Evolutionary conservation across 1,140 invertebrate species (phyloP).

Genomic region (Pantala flavescens): DNA sequence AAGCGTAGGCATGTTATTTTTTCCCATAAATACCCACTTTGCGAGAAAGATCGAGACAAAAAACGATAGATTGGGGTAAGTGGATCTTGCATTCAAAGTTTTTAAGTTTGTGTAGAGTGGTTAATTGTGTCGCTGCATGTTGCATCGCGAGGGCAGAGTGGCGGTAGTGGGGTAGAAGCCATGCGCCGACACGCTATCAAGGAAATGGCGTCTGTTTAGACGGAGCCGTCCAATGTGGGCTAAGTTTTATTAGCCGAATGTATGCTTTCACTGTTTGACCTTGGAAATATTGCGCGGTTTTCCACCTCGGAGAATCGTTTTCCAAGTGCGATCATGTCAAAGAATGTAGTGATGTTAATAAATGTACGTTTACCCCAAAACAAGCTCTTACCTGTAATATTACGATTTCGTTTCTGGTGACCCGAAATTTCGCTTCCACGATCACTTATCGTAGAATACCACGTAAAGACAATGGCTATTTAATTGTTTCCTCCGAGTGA

Average conservation of each 20-base stretch:
- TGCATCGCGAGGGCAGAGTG: not conserved
- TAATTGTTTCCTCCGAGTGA: too few species aligned
- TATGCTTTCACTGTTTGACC: not conserved
- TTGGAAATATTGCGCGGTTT: not conserved
- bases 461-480: too few species aligned
- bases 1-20: not conserved
- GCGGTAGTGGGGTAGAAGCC: not conserved
- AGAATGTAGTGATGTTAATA: too few species aligned
- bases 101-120: slow-evolving; percentile 2
- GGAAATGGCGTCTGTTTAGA: not conserved
- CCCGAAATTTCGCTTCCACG: too few species aligned
- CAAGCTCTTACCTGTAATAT: too few species aligned
- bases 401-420: too few species aligned
- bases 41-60: not conserved
- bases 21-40: not conserved
- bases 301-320: too few species aligned
- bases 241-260: not conserved
- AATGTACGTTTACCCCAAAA: too few species aligned
- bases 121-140: not conserved
- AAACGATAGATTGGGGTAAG: not conserved
- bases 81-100: slow-evolving; percentile 2
- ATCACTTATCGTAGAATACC: too few species aligned
- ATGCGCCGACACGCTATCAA: not conserved
- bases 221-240: not conserved
- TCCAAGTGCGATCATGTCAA: too few species aligned